A percentile compares a stretch with the other conserved stretches of the same genome.
Conservation (phyloP, 2,797 vertebrate genomes). For the Gymnodraco acuticeps region DNA sequence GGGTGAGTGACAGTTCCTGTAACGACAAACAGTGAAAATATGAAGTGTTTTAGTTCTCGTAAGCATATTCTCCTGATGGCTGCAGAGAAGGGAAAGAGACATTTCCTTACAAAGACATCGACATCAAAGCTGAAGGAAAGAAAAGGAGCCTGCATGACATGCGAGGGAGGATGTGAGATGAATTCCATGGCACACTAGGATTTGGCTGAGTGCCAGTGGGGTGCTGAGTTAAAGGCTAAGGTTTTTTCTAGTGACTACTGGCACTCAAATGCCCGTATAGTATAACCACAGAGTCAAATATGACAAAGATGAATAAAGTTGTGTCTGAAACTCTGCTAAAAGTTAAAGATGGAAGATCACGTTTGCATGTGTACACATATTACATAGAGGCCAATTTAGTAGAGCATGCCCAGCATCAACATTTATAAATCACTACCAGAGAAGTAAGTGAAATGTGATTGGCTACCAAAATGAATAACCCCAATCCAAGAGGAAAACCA, state of each 20-base stretch:
- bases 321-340: slow-evolving; percentile 3
- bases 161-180: slow-evolving; percentile 68
- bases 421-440: background rate
- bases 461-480: background rate
- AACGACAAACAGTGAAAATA: slow-evolving; percentile 68
- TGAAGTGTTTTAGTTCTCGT: slow-evolving; percentile 43
- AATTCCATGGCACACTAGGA: slow-evolving; percentile 74
- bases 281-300: slow-evolving; percentile 34
- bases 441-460: slow-evolving; percentile 3
- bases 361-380: background rate
- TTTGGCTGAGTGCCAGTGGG: slow-evolving; percentile 71
- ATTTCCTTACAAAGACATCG: slow-evolving; percentile 63
- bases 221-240: slow-evolving; percentile 56
- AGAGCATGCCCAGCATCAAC: background rate
- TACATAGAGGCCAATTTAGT: background rate
- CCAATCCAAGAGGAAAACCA: background rate
- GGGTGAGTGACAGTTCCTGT: slow-evolving; percentile 71
- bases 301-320: slow-evolving; percentile 38
- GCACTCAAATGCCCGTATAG: slow-evolving; percentile 36
- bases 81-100: slow-evolving; percentile 54
- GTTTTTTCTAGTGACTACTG: slow-evolving; percentile 44
- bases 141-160: slow-evolving; percentile 74
- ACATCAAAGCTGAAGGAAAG: slow-evolving; percentile 74
- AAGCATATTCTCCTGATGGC: slow-evolving; percentile 55
- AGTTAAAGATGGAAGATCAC: background rate